These are phyloP conservation scores for Rutilus rutilus DNA, from an alignment of 2,113 vertebrate genomes.

Conservation along the genomic window DNA sequence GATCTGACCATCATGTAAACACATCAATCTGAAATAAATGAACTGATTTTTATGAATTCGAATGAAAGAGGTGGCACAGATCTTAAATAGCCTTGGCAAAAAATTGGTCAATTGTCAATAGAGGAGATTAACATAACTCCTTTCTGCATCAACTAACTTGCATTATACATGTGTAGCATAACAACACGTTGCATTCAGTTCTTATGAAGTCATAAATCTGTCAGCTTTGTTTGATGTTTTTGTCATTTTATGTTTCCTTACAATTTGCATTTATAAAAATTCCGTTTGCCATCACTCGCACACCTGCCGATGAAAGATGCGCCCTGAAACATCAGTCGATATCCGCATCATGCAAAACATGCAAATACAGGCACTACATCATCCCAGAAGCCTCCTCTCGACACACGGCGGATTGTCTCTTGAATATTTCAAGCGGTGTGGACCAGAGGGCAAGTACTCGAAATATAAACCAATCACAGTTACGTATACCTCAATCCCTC, in stretches of 20 bases:
- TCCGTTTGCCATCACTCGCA: background rate
- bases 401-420: constrained; percentile 6
- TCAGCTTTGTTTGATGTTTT: background rate
- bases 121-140: background rate
- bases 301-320: constrained; percentile 24
- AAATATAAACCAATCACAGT: constrained; percentile 38
- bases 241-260: background rate
- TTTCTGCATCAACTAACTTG: background rate
- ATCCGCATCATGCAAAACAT: constrained; percentile 11
- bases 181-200: background rate
- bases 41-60: too few species aligned
- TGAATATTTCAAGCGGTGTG: constrained; percentile 51
- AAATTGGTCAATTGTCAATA: too few species aligned
- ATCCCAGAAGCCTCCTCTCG: constrained; percentile 27
- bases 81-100: too few species aligned
- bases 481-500: constrained; percentile 50
- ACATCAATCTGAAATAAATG: background rate
- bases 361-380: constrained; percentile 29
- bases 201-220: background rate
- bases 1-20: background rate
- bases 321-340: constrained; percentile 10
- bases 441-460: constrained; percentile 55
- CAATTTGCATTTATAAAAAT: constrained; percentile 24
- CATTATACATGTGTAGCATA: background rate
- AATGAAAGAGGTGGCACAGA: too few species aligned